A percentile compares a stretch with the other conserved stretches of the same genome.
phyloP scores from a whole-genome alignment of 2,113 vertebrate species.

The Phasianus colchicus region DNA sequence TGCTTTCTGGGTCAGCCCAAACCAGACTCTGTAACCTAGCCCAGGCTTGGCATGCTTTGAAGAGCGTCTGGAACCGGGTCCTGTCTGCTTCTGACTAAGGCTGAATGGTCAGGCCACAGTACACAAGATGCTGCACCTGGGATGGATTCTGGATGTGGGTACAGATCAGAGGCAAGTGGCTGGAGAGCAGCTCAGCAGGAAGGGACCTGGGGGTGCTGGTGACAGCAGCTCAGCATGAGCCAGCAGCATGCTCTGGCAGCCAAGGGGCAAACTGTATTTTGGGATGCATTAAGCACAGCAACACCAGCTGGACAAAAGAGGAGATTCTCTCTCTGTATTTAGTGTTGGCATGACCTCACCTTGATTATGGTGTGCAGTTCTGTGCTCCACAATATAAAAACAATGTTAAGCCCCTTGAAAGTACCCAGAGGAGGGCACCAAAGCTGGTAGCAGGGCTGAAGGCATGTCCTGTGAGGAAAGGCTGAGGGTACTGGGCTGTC shows the following conservation, averaged over 20 bases:
- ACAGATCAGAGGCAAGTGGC: neutral
- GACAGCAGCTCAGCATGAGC: neutral
- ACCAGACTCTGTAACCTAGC: neutral
- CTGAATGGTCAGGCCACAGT: neutral
- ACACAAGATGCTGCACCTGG: neutral
- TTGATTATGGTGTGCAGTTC: no score
- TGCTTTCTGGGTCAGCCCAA: neutral
- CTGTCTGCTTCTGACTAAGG: neutral
- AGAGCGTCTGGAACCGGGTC: neutral
- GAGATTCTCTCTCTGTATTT: neutral
- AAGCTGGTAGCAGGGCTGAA: neutral
- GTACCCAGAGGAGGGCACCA: neutral
- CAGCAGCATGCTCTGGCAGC: neutral
- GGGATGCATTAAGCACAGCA: neutral
- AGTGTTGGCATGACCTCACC: no score
- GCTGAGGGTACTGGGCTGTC: neutral
- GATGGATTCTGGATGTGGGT: neutral
- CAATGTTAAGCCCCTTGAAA: no score
- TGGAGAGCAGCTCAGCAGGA: neutral
- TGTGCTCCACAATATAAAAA: no score
- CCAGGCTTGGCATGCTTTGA: neutral
- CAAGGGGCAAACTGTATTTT: neutral
- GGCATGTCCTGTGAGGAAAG: neutral
- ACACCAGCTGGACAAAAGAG: neutral
- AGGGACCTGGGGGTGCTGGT: neutral